Evolutionary conservation across 1,140 invertebrate genomes (phyloP).

Genomic region (Temnothorax nylanderi): DNA sequence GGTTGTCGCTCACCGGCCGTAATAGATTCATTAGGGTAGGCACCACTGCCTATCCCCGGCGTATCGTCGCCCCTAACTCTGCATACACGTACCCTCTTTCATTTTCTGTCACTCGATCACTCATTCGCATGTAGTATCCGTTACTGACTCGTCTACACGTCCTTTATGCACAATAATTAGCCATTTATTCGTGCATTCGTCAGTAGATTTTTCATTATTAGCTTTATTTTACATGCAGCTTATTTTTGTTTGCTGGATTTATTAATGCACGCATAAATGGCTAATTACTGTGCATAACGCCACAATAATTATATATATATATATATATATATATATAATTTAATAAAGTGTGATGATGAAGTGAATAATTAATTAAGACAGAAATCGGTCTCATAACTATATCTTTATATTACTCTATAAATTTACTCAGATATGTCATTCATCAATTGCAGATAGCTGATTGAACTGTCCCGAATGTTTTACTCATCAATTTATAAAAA

Average conservation of each 20-base stretch:
- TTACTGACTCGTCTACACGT: conserved; percentile 35
- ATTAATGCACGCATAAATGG: neutral
- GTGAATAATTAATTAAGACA: neutral
- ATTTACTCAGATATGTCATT: neutral
- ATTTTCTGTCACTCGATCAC: conserved; percentile 63
- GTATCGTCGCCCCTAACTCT: conserved; percentile 63
- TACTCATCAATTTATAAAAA: neutral
- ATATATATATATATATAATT: neutral
- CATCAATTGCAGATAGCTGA: neutral
- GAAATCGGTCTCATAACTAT: neutral
- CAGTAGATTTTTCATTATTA: neutral
- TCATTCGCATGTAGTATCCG: conserved; percentile 49
- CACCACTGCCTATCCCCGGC: conserved; percentile 60
- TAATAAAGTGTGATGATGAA: neutral
- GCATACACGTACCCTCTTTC: conserved; percentile 54
- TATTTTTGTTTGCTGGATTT: neutral
- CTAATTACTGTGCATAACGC: no score
- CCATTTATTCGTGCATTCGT: neutral
- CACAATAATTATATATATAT: no score
- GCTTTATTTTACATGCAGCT: neutral
- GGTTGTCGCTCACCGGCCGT: conserved; percentile 72
- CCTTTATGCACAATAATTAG: conserved; percentile 24
- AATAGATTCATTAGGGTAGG: conserved; percentile 81
- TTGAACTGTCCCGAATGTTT: neutral
- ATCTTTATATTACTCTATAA: neutral